phyloP scores from a whole-genome alignment of 2,113 vertebrate species.

The Heterotilapia buettikoferi region DNA sequence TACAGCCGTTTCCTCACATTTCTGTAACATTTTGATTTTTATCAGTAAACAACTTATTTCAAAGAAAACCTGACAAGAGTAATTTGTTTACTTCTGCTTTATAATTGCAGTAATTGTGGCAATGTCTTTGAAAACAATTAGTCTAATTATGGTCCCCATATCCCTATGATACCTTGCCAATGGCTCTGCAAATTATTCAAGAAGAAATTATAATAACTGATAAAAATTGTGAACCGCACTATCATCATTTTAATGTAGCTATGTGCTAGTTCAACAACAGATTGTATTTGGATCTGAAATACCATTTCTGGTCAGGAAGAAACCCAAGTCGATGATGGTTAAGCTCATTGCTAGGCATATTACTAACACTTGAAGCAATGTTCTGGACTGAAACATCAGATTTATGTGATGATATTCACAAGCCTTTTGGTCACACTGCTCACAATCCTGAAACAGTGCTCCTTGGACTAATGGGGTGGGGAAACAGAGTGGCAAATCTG shows the following conservation, averaged over 20 bases:
- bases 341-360: too few species aligned
- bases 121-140: not conserved
- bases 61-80: not conserved
- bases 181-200: not conserved
- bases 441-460: not conserved
- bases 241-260: not conserved
- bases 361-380: not conserved
- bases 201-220: not conserved
- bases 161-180: not conserved
- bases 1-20: fast-evolving
- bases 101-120: not conserved
- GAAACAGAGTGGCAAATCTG: not conserved
- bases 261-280: not conserved
- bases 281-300: too few species aligned
- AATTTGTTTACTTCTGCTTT: not conserved
- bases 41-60: not conserved
- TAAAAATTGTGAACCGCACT: not conserved
- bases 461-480: not conserved
- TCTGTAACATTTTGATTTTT: not conserved
- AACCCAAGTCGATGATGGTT: too few species aligned
- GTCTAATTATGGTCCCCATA: not conserved
- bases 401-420: not conserved
- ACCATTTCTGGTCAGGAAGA: too few species aligned
- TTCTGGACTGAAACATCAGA: not conserved
- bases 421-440: not conserved